Conservation (phyloP, 2,888 invertebrate species). For the Andrena dorsata region DNA sequence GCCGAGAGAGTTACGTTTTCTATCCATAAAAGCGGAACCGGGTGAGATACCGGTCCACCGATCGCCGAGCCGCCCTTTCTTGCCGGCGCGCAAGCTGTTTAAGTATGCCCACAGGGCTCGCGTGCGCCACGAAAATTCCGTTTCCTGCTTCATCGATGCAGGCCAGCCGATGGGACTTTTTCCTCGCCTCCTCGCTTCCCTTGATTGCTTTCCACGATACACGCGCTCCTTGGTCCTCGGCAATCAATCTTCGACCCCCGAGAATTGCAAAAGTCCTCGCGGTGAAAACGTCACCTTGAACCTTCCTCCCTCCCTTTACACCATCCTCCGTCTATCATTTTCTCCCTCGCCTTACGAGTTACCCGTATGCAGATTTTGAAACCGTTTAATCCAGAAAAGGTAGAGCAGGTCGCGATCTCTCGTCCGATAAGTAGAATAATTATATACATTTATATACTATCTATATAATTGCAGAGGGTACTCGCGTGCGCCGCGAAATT, state of each 20-base stretch:
- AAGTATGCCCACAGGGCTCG: constrained; percentile 44
- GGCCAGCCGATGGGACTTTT: constrained; percentile 48
- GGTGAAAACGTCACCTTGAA: too few species aligned
- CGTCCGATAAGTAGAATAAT: constrained; percentile 41
- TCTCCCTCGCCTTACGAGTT: too few species aligned
- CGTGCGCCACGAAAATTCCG: constrained; percentile 66
- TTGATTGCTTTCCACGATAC: not conserved
- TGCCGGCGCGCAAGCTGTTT: constrained; percentile 36
- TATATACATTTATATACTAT: constrained; percentile 43
- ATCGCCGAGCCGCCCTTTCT: constrained; percentile 38
- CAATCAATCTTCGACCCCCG: not conserved
- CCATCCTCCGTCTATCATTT: too few species aligned
- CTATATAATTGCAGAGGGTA: not conserved
- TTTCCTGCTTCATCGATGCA: constrained; percentile 56
- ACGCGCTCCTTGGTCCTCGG: not conserved
- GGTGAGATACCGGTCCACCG: constrained; percentile 19
- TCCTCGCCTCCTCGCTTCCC: not conserved
- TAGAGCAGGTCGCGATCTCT: constrained; percentile 39
- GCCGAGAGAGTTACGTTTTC: constrained; percentile 21
- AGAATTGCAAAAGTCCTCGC: too few species aligned
- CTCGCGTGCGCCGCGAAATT: constrained; percentile 76
- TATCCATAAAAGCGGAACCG: constrained; percentile 46
- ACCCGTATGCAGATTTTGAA: too few species aligned
- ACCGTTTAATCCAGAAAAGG: constrained; percentile 24
- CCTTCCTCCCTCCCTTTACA: too few species aligned